Conservation (phyloP, 2,113 vertebrate genomes). For the Nothoprocta pentlandii region DNA sequence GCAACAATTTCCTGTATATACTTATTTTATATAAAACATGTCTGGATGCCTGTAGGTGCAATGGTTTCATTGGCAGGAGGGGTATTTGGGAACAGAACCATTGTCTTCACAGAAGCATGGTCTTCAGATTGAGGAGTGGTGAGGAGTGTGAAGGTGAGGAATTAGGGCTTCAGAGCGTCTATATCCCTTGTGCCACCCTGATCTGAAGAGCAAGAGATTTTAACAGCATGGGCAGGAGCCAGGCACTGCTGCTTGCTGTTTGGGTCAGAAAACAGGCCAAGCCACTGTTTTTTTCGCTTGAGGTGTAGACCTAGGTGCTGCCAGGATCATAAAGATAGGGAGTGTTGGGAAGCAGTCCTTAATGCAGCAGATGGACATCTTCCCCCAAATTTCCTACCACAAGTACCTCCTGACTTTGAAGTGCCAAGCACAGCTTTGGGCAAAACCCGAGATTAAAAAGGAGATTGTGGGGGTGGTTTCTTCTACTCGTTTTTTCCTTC, state of each 20-base stretch:
- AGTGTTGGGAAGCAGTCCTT: not conserved
- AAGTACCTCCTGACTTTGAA: not conserved
- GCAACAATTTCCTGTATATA: not conserved
- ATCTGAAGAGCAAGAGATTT: not conserved
- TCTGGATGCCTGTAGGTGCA: not conserved
- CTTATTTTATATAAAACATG: not conserved
- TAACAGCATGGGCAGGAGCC: not conserved
- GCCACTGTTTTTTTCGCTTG: not conserved
- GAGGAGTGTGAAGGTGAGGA: not conserved
- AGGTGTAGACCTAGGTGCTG: not conserved
- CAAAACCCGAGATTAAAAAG: not conserved
- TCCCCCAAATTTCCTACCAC: not conserved
- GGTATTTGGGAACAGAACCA: not conserved
- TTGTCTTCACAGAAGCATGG: not conserved
- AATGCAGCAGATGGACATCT: not conserved
- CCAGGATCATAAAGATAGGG: not conserved
- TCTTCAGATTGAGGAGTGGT: not conserved
- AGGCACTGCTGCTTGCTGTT: fast-evolving
- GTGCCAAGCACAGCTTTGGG: not conserved
- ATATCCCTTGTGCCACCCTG: not conserved
- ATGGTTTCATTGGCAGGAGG: not conserved
- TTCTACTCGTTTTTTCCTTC: not conserved
- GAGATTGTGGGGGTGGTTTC: not conserved
- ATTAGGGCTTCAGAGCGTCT: not conserved
- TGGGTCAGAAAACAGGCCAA: not conserved